These are phyloP conservation scores for Gavialis gangeticus DNA, from an alignment of 2,113 vertebrate genomes.

Conservation along the genomic window DNA sequence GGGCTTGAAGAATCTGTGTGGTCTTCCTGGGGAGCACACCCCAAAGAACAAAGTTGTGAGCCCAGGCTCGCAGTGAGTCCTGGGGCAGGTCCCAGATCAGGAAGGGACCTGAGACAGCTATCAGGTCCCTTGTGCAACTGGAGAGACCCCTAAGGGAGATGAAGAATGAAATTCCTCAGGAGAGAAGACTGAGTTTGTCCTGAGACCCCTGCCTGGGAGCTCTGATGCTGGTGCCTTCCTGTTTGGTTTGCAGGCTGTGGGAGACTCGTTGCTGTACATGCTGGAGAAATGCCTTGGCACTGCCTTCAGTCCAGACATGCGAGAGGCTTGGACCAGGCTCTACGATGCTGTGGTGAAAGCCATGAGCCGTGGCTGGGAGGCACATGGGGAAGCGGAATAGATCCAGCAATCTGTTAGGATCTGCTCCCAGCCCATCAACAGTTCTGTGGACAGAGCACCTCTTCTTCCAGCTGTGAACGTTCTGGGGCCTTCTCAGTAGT, in stretches of 20 bases:
- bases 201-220: background rate
- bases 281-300: constrained; percentile 91
- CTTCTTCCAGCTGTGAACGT: background rate
- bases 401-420: background rate
- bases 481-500: background rate
- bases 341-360: constrained; percentile 88
- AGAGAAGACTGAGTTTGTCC: background rate
- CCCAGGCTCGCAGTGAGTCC: background rate
- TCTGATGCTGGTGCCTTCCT: background rate
- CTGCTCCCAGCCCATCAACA: accelerated
- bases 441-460: background rate
- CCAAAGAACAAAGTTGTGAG: too few species aligned
- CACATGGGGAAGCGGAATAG: constrained; percentile 74
- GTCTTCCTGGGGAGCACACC: background rate
- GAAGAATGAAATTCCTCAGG: background rate
- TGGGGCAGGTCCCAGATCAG: background rate
- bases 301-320: constrained; percentile 85
- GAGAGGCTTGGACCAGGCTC: constrained; percentile 92
- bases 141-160: background rate
- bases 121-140: background rate
- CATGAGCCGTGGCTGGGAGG: constrained; percentile 89
- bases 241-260: constrained; percentile 86
- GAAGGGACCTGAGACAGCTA: background rate
- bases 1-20: background rate
- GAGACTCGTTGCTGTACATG: constrained; percentile 93